phyloP scores from a whole-genome alignment of 23 tunicate genomes.

The Halocynthia aurantium region DNA sequence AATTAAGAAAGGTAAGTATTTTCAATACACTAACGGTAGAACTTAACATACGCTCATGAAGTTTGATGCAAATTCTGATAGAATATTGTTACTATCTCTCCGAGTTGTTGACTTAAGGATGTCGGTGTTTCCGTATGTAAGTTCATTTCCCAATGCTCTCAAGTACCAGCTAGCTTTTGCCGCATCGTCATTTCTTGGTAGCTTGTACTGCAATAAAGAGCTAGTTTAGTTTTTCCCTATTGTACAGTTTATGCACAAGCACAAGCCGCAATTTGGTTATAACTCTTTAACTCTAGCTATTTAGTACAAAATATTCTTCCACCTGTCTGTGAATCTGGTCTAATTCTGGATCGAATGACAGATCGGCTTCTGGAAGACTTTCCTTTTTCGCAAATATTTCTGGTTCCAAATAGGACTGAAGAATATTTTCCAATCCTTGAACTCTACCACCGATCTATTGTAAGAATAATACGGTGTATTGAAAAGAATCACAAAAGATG shows the following conservation, averaged over 20 bases:
- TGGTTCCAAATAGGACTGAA: slow-evolving; percentile 51
- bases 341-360: too few species aligned
- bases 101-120: not conserved
- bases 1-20: not conserved
- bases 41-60: slow-evolving; percentile 23
- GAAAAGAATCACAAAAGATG: not conserved
- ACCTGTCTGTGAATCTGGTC: too few species aligned
- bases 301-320: too few species aligned
- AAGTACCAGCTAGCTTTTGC: slow-evolving; percentile 62
- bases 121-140: slow-evolving; percentile 57
- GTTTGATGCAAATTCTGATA: not conserved
- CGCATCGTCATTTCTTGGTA: slow-evolving; percentile 12
- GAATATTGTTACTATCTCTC: not conserved
- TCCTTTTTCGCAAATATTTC: slow-evolving; percentile 38
- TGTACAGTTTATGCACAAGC: too few species aligned
- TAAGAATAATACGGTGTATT: not conserved
- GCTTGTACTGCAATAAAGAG: too few species aligned
- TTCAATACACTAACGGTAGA: not conserved
- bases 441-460: slow-evolving; percentile 83
- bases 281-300: too few species aligned
- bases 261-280: too few species aligned
- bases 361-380: too few species aligned
- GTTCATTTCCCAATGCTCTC: slow-evolving; percentile 86
- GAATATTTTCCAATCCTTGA: slow-evolving; percentile 63
- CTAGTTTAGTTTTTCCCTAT: too few species aligned